A percentile compares a stretch with the other conserved stretches of the same genome.
Evolutionary conservation across 2,888 invertebrate genomes (phyloP).

Genomic region (Cyaniris semiargus): DNA sequence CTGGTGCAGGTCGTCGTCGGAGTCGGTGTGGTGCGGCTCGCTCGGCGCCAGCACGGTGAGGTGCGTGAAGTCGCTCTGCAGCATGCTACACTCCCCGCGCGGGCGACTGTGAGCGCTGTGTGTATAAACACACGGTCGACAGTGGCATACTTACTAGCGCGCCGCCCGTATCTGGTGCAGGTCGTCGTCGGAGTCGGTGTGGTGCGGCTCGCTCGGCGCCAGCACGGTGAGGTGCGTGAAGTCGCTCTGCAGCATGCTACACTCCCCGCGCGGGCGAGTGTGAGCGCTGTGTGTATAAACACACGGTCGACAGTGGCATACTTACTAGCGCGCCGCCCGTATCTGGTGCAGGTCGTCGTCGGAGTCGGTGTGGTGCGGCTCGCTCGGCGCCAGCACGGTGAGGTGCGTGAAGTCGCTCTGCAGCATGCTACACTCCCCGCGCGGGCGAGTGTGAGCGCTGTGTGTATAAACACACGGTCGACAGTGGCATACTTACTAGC

Average conservation of each 20-base stretch:
- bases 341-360: constrained; percentile 47
- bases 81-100: not conserved
- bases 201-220: constrained; percentile 80
- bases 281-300: too few species aligned
- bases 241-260: constrained; percentile 88
- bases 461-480: not conserved
- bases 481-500: not conserved
- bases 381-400: too few species aligned
- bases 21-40: too few species aligned
- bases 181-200: constrained; percentile 82
- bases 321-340: too few species aligned
- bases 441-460: too few species aligned
- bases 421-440: too few species aligned
- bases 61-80: too few species aligned
- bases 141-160: constrained; percentile 46
- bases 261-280: constrained; percentile 86
- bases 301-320: not conserved
- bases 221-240: constrained; percentile 88
- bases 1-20: too few species aligned
- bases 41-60: too few species aligned
- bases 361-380: too few species aligned
- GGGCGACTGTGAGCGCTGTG: not conserved
- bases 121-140: not conserved
- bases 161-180: constrained; percentile 63
- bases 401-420: too few species aligned